Percentiles rank a stretch among this genome's conserved stretches.
Evolutionary conservation across 2,113 vertebrate genomes (phyloP).

Genomic region (Tragelaphus scriptus): DNA sequence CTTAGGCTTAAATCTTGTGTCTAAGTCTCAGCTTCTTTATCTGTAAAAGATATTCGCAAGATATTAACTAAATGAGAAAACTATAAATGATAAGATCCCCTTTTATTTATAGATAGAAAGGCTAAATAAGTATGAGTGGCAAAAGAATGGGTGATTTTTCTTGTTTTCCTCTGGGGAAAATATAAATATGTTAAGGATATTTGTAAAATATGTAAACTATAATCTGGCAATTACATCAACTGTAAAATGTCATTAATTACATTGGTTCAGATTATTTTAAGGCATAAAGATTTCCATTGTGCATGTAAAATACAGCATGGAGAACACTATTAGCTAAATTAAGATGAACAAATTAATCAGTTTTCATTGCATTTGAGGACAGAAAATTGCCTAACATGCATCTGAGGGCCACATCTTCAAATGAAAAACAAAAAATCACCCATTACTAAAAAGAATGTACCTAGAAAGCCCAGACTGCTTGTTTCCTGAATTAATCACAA

Average conservation of each 20-base stretch:
- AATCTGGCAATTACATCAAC: not conserved
- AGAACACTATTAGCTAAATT: not conserved
- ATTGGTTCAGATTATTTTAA: not conserved
- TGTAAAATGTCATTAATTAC: not conserved
- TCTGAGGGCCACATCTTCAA: not conserved
- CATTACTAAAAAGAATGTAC: not conserved
- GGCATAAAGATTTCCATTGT: not conserved
- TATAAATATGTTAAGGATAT: not conserved
- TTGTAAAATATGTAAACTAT: not conserved
- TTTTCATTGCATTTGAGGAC: not conserved
- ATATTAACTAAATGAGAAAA: conserved; percentile 2
- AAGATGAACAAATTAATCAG: not conserved
- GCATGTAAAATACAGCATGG: not conserved
- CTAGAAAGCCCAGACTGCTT: not conserved
- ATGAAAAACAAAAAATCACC: not conserved
- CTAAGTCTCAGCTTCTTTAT: not conserved
- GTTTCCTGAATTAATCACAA: conserved; percentile 24
- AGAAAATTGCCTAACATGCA: not conserved
- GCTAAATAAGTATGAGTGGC: not conserved
- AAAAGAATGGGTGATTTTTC: not conserved
- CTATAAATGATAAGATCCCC: not conserved
- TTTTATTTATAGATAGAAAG: not conserved
- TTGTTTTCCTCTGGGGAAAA: not conserved
- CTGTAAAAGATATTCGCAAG: not conserved
- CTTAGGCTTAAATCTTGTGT: not conserved